Base-by-base conservation (phyloP, 2,888 invertebrate species). In the Hemistola chrysoprasaria region DNA sequence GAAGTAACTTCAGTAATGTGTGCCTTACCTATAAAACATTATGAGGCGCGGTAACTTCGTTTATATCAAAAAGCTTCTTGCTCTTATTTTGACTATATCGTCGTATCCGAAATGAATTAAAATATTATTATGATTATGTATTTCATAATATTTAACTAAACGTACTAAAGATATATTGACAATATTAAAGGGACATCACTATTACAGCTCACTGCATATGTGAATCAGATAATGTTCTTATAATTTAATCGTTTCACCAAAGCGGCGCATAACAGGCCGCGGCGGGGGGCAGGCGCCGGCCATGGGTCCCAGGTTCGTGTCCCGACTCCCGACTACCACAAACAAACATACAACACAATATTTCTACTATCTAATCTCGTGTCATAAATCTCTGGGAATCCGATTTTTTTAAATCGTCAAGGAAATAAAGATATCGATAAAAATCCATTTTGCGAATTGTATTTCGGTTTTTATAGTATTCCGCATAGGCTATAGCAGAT, bases 241-340 rank as follows among this genome's bases (percentile, higher is more conserved):
- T 31, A 41, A 41, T 42, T n/a, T 8, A 21, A 45, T 45, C 27
- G 31, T 41, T 39, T 26, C 25, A 34, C 34, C 20, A 29, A 22
- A 23, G 41, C n/a, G 16, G 27, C 31, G 33, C 42, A 10, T 43
- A 49, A 51, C 40, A 41, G 22, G 37, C 44, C 73, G 47, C 76
- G 54, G 59, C 74, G 64, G 75, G 76, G 57, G 75, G 73, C 59
- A 72, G 76, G 77, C 74, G 75, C 75, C 76, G 53, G 48, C 33
- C 47, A 41, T 44, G 40, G 53, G 49, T 59, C 57, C 59, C 38
- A 37, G 50, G 53, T 59, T 59, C 54, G 53, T 53, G 39, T 54
- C 47, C 61, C 59, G 53, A 54, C 40, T 54, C 47, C 61, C 59
- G 27, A 39, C 40, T 25, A 23, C 50, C 40, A 40, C 34, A 37